Evolutionary conservation across 2,888 invertebrate species (phyloP).

Genomic region (Acanthococcus lagerstroemiae): DNA sequence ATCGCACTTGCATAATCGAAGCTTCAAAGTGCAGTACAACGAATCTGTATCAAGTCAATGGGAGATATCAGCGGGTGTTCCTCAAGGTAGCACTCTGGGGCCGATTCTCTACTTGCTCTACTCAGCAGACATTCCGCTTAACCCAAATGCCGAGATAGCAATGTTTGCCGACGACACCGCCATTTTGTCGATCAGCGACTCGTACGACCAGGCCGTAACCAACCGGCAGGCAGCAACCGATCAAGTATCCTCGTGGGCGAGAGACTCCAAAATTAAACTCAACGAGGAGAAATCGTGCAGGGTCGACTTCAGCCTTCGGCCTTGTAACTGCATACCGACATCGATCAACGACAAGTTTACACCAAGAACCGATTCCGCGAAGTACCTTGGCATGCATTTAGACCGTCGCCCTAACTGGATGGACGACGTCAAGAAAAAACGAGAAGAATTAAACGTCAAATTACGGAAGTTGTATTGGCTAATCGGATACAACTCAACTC

Average conservation of each 20-base stretch:
- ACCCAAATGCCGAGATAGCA: not conserved
- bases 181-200: not conserved
- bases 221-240: slow-evolving; percentile 2
- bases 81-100: not conserved
- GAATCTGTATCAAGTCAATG: not conserved
- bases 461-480: slow-evolving; percentile 33
- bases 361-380: slow-evolving; percentile 83
- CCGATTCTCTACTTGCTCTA: not conserved
- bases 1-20: slow-evolving; percentile 1
- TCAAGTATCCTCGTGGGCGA: not conserved
- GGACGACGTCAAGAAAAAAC: slow-evolving; percentile 24
- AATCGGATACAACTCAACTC: slow-evolving; percentile 19
- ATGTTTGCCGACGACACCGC: slow-evolving; percentile 7
- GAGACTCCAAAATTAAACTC: slow-evolving; percentile 1
- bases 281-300: slow-evolving; percentile 1
- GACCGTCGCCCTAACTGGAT: slow-evolving; percentile 46
- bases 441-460: slow-evolving; percentile 19
- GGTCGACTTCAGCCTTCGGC: slow-evolving; percentile 5
- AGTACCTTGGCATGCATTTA: slow-evolving; percentile 86
- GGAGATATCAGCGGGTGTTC: not conserved
- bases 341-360: slow-evolving; percentile 79
- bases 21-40: slow-evolving; percentile 1
- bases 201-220: not conserved
- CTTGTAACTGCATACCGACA: slow-evolving; percentile 27
- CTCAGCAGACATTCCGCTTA: not conserved